phyloP scores from a whole-genome alignment of 2,888 invertebrate species.

The Zeuzera pyrina region DNA sequence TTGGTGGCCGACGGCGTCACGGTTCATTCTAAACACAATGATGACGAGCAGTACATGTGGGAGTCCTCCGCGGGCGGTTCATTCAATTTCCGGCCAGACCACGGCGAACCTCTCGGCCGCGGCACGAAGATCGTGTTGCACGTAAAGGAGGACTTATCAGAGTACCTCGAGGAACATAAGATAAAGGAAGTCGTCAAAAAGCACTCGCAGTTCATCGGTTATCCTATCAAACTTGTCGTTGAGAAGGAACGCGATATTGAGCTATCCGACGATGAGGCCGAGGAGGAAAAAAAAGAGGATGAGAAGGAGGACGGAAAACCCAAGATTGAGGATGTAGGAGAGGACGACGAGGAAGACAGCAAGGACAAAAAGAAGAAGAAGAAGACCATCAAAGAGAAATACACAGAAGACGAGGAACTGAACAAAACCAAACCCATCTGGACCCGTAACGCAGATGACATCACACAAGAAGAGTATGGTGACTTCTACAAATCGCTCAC shows the following conservation, averaged over 20 bases:
- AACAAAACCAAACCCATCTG: constrained; percentile 99
- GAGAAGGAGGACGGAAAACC: constrained; percentile 74
- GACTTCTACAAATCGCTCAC: constrained; percentile 98
- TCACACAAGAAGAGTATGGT: constrained; percentile 96
- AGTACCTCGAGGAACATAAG: constrained; percentile 94
- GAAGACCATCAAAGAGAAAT: constrained; percentile 98
- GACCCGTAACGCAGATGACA: constrained; percentile 97
- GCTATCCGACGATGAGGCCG: constrained; percentile 93
- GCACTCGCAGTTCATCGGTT: constrained; percentile 99
- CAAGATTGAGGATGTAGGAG: constrained; percentile 80
- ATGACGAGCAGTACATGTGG: constrained; percentile 99
- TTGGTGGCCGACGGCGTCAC: constrained; percentile 95
- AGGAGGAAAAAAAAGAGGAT: constrained; percentile 81
- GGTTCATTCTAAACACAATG: constrained; percentile 96
- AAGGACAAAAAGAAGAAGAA: constrained; percentile 90
- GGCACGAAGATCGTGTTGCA: constrained; percentile 96
- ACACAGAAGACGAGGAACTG: constrained; percentile 97
- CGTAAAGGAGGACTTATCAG: constrained; percentile 96
- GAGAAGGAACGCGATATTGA: constrained; percentile 98
- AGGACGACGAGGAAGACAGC: constrained; percentile 82
- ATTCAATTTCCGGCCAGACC: constrained; percentile 89
- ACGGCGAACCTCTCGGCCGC: constrained; percentile 86
- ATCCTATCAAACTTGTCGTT: constrained; percentile 95
- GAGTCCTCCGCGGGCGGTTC: constrained; percentile 99
- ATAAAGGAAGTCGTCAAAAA: constrained; percentile 99